Base-by-base conservation (phyloP, 2,888 invertebrate species). In the Synergus japonicus region DNA sequence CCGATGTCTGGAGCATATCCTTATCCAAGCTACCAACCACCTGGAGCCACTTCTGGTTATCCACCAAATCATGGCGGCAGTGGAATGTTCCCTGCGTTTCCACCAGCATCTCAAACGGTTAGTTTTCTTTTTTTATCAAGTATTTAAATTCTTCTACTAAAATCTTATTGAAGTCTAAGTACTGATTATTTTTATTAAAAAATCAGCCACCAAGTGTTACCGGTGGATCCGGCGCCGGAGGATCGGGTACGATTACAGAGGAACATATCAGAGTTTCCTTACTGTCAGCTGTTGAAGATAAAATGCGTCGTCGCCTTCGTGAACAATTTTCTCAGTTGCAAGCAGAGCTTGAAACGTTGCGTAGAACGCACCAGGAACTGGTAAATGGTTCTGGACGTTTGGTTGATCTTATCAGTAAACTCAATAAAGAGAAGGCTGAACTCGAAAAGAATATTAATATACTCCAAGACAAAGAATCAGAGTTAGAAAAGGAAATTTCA, bases 181-280 rank as follows among this genome's bases (percentile, higher is more conserved):
- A n/a, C n/a, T 54, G 9, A 54, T 64, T n/a, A 77, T 44, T 43
- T 60, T 60, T 12, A 43, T 69, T 63, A 76, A 15, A 76, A 15
- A 77, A 82, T 76, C 58, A 89, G 83, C 88, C 90, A 54, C 88
- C 90, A 54, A 87, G 89, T 64, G 83, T 89, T 66, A 87, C 91
- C n/a, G 87, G 89, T 22, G 92, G 92, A 77, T 93, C 94, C 87
- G 93, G 94, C 77, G 93, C 94, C 87, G 93, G 94, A 78, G 93
- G 94, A 79, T 92, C 93, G 22, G 97, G 97, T 29, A 97, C 97
- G n/a, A 98, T 98, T 80, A 97, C 98, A 73, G 98, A 98, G 88
- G 98, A 98, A 90, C 98, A 99, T 91, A 97, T 99, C 83, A 95
- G 97, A 90, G 97, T 97, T 43, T 99, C 99, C 0, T 93, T 99